Evolutionary conservation across 2,113 vertebrate species (phyloP).

Genomic region (Datnioides undecimradiatus): DNA sequence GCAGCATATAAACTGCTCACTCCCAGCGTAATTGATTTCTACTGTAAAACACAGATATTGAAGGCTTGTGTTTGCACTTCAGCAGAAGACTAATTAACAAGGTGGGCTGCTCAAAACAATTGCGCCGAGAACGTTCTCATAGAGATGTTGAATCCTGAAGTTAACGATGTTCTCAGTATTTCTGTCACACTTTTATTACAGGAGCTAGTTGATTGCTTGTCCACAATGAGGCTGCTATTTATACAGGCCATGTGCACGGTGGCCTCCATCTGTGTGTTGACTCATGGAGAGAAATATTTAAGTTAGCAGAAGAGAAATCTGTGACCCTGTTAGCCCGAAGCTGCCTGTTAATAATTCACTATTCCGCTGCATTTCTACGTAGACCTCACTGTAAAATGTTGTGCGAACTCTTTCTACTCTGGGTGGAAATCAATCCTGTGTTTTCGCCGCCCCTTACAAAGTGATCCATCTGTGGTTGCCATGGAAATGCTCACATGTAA

Average conservation of each 20-base stretch:
- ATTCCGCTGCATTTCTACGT: not conserved
- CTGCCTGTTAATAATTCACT: conserved; percentile 53
- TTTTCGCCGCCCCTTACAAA: conserved; percentile 35
- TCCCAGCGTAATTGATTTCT: conserved; percentile 34
- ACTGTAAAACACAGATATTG: conserved; percentile 27
- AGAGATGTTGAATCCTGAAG: not conserved
- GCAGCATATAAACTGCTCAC: conserved; percentile 8
- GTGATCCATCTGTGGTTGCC: conserved; percentile 69
- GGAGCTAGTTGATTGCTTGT: conserved; percentile 19
- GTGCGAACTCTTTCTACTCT: conserved; percentile 10
- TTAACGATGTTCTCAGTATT: conserved; percentile 52
- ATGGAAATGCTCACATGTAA: conserved; percentile 70
- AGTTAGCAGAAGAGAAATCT: not conserved
- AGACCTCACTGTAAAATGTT: conserved; percentile 21
- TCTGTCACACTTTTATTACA: conserved; percentile 46
- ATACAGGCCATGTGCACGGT: not conserved
- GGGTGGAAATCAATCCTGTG: conserved; percentile 59
- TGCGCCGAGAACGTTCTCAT: conserved; percentile 1
- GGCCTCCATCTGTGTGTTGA: not conserved
- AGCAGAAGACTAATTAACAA: conserved; percentile 16
- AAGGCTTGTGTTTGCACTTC: not conserved
- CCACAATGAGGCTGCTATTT: conserved; percentile 3
- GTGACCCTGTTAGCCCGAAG: not conserved
- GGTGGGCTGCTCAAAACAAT: not conserved
- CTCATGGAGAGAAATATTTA: not conserved